A percentile compares a stretch with the other conserved stretches of the same genome.
phyloP scores from a whole-genome alignment of 2,888 invertebrate species.

The Eupeodes luniger region DNA sequence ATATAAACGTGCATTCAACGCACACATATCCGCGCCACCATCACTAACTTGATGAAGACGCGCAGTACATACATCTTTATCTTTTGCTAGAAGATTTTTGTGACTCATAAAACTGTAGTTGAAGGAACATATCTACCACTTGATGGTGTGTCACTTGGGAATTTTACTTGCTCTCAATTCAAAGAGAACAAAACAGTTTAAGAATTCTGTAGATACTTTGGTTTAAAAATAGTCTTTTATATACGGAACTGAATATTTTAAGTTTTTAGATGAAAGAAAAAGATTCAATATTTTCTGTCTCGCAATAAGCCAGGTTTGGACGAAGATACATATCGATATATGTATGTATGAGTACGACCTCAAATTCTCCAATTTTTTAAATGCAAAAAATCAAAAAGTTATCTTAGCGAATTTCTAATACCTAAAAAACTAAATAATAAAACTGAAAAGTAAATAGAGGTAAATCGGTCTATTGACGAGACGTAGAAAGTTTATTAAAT shows the following conservation, averaged over 20 bases:
- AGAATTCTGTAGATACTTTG: constrained; percentile 24
- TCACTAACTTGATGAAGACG: constrained; percentile 9
- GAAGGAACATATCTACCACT: neutral
- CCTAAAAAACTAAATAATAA: no score
- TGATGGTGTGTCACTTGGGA: constrained; percentile 63
- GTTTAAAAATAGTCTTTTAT: constrained; percentile 45
- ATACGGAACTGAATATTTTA: constrained; percentile 36
- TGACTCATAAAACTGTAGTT: constrained; percentile 55
- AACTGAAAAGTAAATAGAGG: no score
- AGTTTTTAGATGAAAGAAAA: neutral
- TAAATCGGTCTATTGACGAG: no score
- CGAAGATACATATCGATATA: no score
- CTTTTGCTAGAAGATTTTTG: constrained; percentile 36
- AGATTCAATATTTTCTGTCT: no score
- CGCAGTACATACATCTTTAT: constrained; percentile 21
- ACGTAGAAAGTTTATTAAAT: no score
- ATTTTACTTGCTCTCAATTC: constrained; percentile 66
- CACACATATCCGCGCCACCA: neutral
- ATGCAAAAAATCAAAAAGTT: no score
- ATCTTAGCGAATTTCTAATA: no score
- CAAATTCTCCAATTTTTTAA: no score
- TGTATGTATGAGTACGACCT: no score
- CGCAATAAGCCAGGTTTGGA: no score
- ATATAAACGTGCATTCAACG: constrained; percentile 53
- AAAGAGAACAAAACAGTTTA: constrained; percentile 38